Percentiles rank a stretch among this genome's conserved stretches.
Evolutionary conservation across 2,797 vertebrate genomes (phyloP).

Genomic region (Rallus crepitans): DNA sequence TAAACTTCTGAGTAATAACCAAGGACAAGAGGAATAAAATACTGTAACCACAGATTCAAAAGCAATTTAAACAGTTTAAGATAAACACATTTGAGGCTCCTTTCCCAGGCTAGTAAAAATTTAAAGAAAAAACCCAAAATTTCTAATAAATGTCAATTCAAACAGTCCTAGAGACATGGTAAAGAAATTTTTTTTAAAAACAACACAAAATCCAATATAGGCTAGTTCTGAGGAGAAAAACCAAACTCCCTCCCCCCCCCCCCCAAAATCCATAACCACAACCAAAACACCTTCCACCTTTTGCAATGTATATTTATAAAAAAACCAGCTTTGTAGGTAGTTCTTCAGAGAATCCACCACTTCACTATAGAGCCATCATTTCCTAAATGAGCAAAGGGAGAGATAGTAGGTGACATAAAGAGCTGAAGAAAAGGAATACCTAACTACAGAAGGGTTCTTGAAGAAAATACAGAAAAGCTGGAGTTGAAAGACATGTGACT

Average conservation of each 20-base stretch:
- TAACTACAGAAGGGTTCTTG: neutral
- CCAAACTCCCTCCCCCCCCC: rapidly evolving
- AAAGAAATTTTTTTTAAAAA: neutral
- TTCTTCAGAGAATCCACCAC: neutral
- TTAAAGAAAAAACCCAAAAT: neutral
- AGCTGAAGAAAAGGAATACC: neutral
- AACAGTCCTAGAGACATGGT: neutral
- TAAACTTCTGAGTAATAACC: neutral
- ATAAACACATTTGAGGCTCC: neutral
- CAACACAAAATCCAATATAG: neutral
- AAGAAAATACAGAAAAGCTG: neutral
- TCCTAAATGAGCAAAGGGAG: neutral
- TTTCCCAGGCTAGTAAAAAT: neutral
- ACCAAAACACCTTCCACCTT: neutral
- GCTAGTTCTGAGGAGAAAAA: neutral
- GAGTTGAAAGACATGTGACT: neutral
- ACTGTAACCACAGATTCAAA: neutral
- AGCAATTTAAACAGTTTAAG: neutral
- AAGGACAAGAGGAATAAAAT: neutral
- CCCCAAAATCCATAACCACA: neutral
- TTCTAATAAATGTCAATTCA: neutral
- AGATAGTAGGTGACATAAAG: neutral
- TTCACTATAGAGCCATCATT: neutral
- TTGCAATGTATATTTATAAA: neutral
- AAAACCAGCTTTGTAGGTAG: neutral